Percentiles rank a stretch among this genome's conserved stretches.
Conservation (phyloP, 2,113 vertebrate species). For the Willisornis vidua region DNA sequence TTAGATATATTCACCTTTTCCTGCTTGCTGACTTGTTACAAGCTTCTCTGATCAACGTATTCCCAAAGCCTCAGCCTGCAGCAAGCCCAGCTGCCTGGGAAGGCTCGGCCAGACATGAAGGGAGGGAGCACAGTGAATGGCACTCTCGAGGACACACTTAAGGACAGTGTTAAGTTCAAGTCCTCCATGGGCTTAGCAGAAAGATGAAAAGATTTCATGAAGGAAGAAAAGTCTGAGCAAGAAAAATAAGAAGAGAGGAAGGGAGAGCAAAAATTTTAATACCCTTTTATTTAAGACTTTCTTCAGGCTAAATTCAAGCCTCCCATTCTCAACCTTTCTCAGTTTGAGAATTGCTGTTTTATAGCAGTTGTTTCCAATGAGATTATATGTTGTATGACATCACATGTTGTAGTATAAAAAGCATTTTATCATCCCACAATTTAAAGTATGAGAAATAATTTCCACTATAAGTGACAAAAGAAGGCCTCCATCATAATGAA, state of each 20-base stretch:
- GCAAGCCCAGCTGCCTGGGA: neutral
- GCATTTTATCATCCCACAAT: neutral
- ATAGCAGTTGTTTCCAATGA: neutral
- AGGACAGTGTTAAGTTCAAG: neutral
- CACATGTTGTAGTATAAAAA: neutral
- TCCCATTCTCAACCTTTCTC: neutral
- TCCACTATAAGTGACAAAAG: neutral
- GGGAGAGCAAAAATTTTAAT: neutral
- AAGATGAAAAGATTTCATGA: neutral
- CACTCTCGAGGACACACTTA: neutral
- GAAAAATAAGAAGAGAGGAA: neutral
- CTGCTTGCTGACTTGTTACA: neutral
- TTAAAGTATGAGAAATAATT: neutral
- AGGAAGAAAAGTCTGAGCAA: neutral
- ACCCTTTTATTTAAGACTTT: neutral
- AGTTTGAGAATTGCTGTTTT: neutral
- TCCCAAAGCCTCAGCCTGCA: neutral
- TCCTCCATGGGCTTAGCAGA: neutral
- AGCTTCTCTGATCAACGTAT: neutral
- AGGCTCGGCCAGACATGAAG: neutral
- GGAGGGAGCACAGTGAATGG: neutral
- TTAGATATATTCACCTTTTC: neutral
- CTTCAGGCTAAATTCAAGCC: neutral
- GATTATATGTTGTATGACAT: neutral
- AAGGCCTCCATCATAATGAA: neutral